These are phyloP conservation scores for Simalia tracyae DNA, from an alignment of 2,797 vertebrate genomes.

Conservation along the genomic window DNA sequence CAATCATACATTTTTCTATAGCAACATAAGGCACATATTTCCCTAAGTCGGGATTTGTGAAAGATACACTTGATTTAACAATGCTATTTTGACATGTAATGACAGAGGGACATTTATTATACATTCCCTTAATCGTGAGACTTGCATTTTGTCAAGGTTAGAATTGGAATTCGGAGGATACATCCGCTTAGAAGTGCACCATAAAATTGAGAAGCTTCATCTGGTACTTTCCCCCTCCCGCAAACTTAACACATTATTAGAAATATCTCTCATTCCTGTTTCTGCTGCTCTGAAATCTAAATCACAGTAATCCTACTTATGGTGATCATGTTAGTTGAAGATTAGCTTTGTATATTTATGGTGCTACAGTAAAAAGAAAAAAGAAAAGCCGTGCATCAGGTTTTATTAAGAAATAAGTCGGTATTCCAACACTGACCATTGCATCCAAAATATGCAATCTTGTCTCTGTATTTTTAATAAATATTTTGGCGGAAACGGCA, in stretches of 20 bases:
- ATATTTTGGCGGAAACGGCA: conserved; percentile 64
- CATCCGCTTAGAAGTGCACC: conserved; percentile 66
- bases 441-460: conserved; percentile 58
- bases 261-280: conserved; percentile 66
- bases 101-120: conserved; percentile 75
- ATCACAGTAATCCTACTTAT: conserved; percentile 66
- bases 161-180: conserved; percentile 69
- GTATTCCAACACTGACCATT: conserved; percentile 56
- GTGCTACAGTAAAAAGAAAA: conserved; percentile 48
- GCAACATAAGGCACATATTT: conserved; percentile 62
- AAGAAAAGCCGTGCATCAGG: conserved; percentile 58
- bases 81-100: conserved; percentile 70
- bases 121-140: conserved; percentile 76
- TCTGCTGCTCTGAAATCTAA: conserved; percentile 68
- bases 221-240: neutral
- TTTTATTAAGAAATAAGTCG: conserved; percentile 60
- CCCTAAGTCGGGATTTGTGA: conserved; percentile 63
- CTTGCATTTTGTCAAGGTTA: conserved; percentile 72
- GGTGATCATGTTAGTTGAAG: conserved; percentile 67
- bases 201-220: conserved; percentile 70
- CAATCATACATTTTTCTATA: conserved; percentile 45
- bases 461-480: conserved; percentile 61
- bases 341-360: conserved; percentile 67
- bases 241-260: conserved; percentile 36
- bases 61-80: conserved; percentile 74